phyloP scores from a whole-genome alignment of 2,797 vertebrate genomes.

The Loris lydekkerianus region DNA sequence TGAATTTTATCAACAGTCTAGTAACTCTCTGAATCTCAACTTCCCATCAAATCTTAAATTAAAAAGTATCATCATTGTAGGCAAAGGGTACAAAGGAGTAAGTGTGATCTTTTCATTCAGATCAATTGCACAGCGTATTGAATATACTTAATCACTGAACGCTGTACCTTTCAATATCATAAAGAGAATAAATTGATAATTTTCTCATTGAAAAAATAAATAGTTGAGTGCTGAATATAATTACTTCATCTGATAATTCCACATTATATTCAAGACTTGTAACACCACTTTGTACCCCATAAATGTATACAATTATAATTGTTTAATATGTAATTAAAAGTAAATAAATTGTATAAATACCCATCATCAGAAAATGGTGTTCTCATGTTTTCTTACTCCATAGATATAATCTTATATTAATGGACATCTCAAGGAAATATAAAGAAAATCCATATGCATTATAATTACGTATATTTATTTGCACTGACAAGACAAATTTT shows the following conservation, averaged over 20 bases:
- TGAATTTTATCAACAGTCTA: not conserved
- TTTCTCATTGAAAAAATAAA: not conserved
- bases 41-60: constrained; percentile 44
- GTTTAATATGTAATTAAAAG: not conserved
- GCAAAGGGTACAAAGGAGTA: not conserved
- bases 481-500: not conserved
- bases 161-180: not conserved
- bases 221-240: not conserved
- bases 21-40: not conserved
- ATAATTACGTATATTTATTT: not conserved
- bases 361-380: not conserved
- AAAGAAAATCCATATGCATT: not conserved
- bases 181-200: not conserved
- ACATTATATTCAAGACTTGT: not conserved
- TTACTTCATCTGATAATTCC: not conserved
- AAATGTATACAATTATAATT: not conserved
- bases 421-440: not conserved
- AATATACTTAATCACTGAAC: not conserved
- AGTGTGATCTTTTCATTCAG: not conserved
- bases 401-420: not conserved
- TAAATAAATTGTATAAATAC: not conserved
- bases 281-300: not conserved
- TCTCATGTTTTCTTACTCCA: not conserved
- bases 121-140: not conserved
- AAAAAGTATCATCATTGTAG: not conserved